These are phyloP conservation scores for Mya arenaria DNA, from an alignment of 1,140 invertebrate species.

Conservation along the genomic window DNA sequence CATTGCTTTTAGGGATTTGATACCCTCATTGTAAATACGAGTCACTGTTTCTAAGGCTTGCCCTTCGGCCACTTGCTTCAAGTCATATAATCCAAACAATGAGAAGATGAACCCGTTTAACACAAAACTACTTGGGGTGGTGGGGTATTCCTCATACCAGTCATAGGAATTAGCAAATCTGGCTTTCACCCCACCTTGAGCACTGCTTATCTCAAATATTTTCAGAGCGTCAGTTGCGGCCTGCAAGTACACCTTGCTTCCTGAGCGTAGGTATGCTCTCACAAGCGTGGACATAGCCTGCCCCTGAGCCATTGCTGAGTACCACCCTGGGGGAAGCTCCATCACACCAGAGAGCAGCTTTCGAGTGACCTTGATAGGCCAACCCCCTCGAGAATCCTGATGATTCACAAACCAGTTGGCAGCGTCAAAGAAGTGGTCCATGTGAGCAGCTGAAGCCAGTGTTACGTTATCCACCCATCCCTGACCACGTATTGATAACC, in stretches of 20 bases:
- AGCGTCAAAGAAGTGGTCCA: slow-evolving; percentile 95
- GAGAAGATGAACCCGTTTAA: slow-evolving; percentile 99
- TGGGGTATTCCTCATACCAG: slow-evolving; percentile 99
- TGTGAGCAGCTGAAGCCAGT: slow-evolving; percentile 83
- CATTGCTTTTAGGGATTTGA: slow-evolving; percentile 93
- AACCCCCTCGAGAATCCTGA: slow-evolving; percentile 96
- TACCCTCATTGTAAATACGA: slow-evolving; percentile 91
- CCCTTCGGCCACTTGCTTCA: slow-evolving; percentile 84
- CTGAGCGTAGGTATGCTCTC: slow-evolving; percentile 92
- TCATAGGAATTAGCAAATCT: slow-evolving; percentile 89
- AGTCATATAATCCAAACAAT: slow-evolving; percentile 96
- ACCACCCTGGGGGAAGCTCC: slow-evolving; percentile 93
- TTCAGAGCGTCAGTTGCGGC: slow-evolving; percentile 90
- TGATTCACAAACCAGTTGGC: slow-evolving; percentile 95
- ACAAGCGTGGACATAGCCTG: slow-evolving; percentile 96
- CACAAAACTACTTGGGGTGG: slow-evolving; percentile 95
- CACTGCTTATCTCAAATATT: slow-evolving; percentile 88
- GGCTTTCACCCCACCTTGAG: slow-evolving; percentile 90
- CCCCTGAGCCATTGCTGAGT: slow-evolving; percentile 99
- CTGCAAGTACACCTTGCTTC: slow-evolving; percentile 89
- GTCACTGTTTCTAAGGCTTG: slow-evolving; percentile 65
- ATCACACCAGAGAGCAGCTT: slow-evolving; percentile 88
- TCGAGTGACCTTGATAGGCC: slow-evolving; percentile 96
- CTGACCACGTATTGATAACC: slow-evolving; percentile 86
- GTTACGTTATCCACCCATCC: slow-evolving; percentile 83